Evolutionary conservation across 1,140 invertebrate species (phyloP).

Genomic region (Sminthurides bifidus): DNA sequence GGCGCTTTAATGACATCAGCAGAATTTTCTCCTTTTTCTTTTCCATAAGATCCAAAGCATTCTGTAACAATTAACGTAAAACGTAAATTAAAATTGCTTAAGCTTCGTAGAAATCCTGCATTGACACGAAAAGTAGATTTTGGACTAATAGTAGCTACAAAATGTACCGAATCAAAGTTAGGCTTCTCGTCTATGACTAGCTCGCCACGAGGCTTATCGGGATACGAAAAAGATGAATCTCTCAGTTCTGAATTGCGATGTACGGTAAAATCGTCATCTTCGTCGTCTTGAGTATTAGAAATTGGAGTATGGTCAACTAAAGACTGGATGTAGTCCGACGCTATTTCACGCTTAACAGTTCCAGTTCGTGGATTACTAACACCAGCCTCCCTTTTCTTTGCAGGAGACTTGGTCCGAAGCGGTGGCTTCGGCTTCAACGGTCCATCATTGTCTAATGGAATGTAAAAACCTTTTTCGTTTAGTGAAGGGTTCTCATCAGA

Average conservation of each 20-base stretch:
- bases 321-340: slow-evolving; percentile 25
- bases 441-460: slow-evolving; percentile 69
- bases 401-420: slow-evolving; percentile 50
- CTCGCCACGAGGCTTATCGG: slow-evolving; percentile 27
- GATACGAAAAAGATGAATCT: slow-evolving; percentile 6
- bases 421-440: slow-evolving; percentile 81
- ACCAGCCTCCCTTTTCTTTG: slow-evolving; percentile 21
- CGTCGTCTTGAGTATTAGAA: slow-evolving; percentile 18
- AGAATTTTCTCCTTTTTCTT: slow-evolving; percentile 78
- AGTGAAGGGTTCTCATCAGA: slow-evolving; percentile 25
- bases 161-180: slow-evolving; percentile 20
- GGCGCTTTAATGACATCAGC: slow-evolving; percentile 68
- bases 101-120: not conserved
- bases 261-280: slow-evolving; percentile 33
- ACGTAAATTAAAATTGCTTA: not conserved
- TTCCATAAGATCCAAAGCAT: slow-evolving; percentile 74
- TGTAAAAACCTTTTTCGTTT: slow-evolving; percentile 80
- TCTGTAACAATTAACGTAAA: slow-evolving; percentile 39
- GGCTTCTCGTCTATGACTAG: slow-evolving; percentile 25
- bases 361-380: slow-evolving; percentile 13
- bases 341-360: slow-evolving; percentile 12
- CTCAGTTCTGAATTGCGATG: slow-evolving; percentile 8
- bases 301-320: slow-evolving; percentile 19
- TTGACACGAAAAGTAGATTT: not conserved
- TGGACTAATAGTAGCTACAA: not conserved